Base-by-base conservation (phyloP, 1,140 invertebrate genomes). In the Sycobia sp. region DNA sequence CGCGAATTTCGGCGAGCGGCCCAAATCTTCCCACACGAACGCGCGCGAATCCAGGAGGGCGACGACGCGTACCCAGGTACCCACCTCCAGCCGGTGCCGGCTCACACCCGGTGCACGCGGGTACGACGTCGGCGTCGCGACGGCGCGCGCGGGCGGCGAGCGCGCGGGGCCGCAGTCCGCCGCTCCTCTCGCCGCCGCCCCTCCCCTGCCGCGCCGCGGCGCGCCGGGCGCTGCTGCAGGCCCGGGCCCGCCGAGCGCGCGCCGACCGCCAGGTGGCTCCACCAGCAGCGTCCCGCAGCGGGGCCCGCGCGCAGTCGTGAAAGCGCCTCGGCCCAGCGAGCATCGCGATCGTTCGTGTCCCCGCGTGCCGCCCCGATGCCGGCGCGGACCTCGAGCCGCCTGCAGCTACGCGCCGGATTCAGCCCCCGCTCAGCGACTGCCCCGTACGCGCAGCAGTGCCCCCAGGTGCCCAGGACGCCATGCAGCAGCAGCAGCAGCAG, bases 261-360 rank as follows among this genome's bases (percentile, higher is more conserved):
- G 34, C 66, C 62, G 38, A 68, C 77, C 79, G 72, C 78, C 74
- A 81, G 80, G 77, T 80, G 80, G 76, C 80, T 80, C 80, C 79
- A 82, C 79, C 67, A 78, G 76, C 76, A 80, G 76, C 74, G 71
- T 71, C 75, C 75, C 71, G 73, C 76, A 73, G 71, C 75, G 69
- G 66, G 71, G 68, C 73, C 71, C 73, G 71, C 71, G 70, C 72
- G 72, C 80, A 82, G 80, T 82, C 76, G 73, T 74, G 71, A 74
- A 74, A 73, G 77, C 73, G 80, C 77, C 71, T 72, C 70, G 71
- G 77, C 72, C 25, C 38, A 74, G 79, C 69, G 72, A 78, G 72
- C 80, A 81, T 73, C 75, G 70, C 69, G 71, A 38, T 59, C 54
- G 41, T 43, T 34, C 32, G 39, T 49, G 51, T 54, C 27, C 49